Evolutionary conservation across 2,888 invertebrate genomes (phyloP).

Genomic region (Callyntrura guangdongensis): DNA sequence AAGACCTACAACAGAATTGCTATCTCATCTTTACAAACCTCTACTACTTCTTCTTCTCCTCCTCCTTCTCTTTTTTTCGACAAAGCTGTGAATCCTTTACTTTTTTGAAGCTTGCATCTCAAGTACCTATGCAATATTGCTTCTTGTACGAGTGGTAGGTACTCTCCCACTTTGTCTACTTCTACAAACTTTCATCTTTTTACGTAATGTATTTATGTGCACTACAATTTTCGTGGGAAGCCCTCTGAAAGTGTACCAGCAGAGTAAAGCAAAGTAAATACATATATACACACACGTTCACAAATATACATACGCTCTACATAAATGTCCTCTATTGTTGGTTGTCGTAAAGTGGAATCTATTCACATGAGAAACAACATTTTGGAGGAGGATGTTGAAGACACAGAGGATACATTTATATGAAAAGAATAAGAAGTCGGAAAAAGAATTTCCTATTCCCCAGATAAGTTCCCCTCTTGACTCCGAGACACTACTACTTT

Average conservation of each 20-base stretch:
- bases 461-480: not conserved
- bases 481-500: not conserved
- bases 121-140: conserved; percentile 20
- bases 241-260: not conserved
- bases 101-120: conserved; percentile 34
- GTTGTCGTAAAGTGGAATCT: conserved; percentile 16
- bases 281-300: not conserved
- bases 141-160: not conserved
- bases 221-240: not conserved
- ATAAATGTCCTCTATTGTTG: not conserved
- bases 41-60: not conserved
- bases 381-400: not conserved
- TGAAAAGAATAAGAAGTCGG: not conserved
- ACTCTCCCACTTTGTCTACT: not conserved
- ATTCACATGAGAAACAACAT: conserved; percentile 17
- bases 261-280: not conserved
- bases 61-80: conserved; percentile 27
- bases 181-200: conserved; percentile 25
- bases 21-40: conserved; percentile 31
- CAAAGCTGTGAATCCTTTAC: conserved; percentile 36
- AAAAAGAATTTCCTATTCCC: conserved; percentile 3
- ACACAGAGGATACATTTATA: not conserved
- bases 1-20: conserved; percentile 11
- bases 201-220: conserved; percentile 13
- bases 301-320: not conserved